Evolutionary conservation across 1,140 invertebrate genomes (phyloP).

Genomic region (Temnothorax curvispinosus): DNA sequence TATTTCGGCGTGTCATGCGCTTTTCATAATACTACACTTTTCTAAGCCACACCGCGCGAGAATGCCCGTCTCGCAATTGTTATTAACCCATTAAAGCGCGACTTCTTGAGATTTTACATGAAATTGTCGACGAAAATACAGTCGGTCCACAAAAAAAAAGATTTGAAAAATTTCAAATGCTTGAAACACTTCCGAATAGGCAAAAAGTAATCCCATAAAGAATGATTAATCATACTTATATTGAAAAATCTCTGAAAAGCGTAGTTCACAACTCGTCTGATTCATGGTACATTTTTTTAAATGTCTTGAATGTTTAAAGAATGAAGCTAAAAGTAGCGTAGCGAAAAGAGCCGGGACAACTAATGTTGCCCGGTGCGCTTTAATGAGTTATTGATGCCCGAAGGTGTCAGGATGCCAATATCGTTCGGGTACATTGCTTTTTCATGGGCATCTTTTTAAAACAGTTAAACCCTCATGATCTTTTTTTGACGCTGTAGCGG

Average conservation of each 20-base stretch:
- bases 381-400: constrained; percentile 50
- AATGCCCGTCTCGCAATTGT: background rate
- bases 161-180: background rate
- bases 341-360: background rate
- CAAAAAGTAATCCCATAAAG: background rate
- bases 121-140: background rate
- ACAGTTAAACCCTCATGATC: constrained; percentile 21
- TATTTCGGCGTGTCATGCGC: constrained; percentile 16
- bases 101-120: background rate
- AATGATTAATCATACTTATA: background rate
- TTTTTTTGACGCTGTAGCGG: constrained; percentile 1
- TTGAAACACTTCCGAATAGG: background rate
- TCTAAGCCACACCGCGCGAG: background rate
- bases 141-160: background rate
- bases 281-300: background rate
- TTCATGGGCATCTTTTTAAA: constrained; percentile 26
- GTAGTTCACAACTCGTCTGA: background rate
- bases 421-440: constrained; percentile 25
- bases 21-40: background rate
- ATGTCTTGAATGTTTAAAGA: background rate
- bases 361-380: background rate
- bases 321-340: background rate
- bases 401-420: constrained; percentile 26
- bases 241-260: constrained; percentile 18
- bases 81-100: background rate